These are phyloP conservation scores for Julus scandinavius DNA, from an alignment of 2,888 invertebrate species.

Conservation along the genomic window DNA sequence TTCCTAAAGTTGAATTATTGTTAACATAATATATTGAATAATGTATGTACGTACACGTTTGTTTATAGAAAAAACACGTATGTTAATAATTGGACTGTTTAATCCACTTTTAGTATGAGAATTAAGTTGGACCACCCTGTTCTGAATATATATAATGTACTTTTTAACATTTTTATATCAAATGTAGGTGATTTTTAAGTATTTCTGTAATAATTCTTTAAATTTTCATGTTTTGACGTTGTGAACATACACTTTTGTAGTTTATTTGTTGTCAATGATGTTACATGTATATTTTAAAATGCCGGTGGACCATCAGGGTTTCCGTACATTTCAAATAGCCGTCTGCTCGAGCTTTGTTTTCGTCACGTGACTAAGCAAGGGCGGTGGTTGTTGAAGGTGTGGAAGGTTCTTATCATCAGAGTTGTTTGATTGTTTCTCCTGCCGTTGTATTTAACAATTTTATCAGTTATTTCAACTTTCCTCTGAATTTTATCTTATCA, in stretches of 20 bases:
- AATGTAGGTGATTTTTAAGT: no score
- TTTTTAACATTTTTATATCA: no score
- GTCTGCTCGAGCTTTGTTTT: background rate
- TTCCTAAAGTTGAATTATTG: no score
- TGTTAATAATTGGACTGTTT: no score
- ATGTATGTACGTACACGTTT: no score
- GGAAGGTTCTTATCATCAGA: background rate
- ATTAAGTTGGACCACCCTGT: no score
- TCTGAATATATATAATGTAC: no score
- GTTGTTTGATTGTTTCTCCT: background rate
- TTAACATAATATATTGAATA: no score
- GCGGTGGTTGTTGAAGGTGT: constrained; percentile 35
- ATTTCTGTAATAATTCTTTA: no score
- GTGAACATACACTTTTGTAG: background rate
- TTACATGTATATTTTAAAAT: background rate
- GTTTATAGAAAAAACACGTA: no score
- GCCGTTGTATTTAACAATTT: background rate
- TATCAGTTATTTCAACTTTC: constrained; percentile 20
- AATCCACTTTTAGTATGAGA: no score
- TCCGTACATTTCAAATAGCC: background rate
- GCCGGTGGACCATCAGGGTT: background rate
- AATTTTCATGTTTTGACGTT: no score
- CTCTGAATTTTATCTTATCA: background rate
- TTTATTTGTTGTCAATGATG: background rate
- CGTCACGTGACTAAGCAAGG: background rate